Base-by-base conservation (phyloP, 2,113 vertebrate genomes). In the Malurus alboscapulatus region DNA sequence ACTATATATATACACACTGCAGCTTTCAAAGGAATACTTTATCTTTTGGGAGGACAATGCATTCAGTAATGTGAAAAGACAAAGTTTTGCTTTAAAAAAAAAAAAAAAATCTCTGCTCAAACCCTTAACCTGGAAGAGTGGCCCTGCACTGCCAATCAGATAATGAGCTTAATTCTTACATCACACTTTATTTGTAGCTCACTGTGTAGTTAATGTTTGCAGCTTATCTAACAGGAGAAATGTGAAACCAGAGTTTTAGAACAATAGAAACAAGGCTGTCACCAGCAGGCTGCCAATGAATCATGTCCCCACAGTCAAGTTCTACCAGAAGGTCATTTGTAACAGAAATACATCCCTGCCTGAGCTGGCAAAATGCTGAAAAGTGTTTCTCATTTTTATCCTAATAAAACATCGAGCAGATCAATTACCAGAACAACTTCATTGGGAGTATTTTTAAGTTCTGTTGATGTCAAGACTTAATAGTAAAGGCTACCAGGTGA, bases 101-200 rank as follows among this genome's bases (percentile, higher is more conserved):
- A 69, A 38, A 53, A 55, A 38, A 55, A 58, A 36, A 30, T 8
- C n/a, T 91, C 76, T 88, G 72, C 73, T 68, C 57, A 81, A 79
- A 66, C 68, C 74, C 93, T 94, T 95, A 94, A 91, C 93, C 86
- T 87, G 91, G 88, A 93, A 94, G 71, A 95, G 76, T 22, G 67
- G 42, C 82, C n/a, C 25, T 72, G 40, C 6, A 32, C 55, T 92
- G 94, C 97, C 96, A 93, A 96, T 96, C 96, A 96, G 97, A 97
- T 98, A 96, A 97, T 89, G 51, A 71, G 92, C 93, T 83, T 96
- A 97, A 57, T 92, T 96, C 96, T 98, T 93, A 96, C 91, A 93
- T 96, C 95, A 96, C 88, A 40, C 84, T 95, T 96, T 94, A 91
- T 95, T 96, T 95, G 77, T 74, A 68, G 94, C 83, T 88, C 84